Base-by-base conservation (phyloP, 2,113 vertebrate species). In the Puntigrus tetrazona region DNA sequence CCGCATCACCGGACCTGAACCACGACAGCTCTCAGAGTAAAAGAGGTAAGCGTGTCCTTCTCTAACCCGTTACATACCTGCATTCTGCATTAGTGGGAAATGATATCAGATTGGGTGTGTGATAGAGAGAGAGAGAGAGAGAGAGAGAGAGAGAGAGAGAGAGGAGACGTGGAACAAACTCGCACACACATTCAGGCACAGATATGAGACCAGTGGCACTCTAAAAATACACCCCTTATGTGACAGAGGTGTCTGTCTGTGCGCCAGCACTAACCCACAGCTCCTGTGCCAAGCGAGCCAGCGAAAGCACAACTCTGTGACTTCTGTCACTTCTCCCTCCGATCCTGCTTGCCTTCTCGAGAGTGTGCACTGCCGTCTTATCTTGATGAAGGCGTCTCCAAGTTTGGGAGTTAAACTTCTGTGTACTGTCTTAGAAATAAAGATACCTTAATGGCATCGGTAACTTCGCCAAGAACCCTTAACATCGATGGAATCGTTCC, bases 21-120 rank as follows among this genome's bases (percentile, higher is more conserved):
- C 83, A 88, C 16, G 86, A 72, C 88, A 89, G 65, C 88, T 88
- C 72, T 76, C 83, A 87, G 82, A 86, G 87, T 81, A 90, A 85
- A 70, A 91, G 87, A 93, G 93, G 94, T 95, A 89, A 90, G 87
- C 63, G 75, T 34, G 16, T 59, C 11, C 36, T 61, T 45, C 36
- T 5, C 20, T 79, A 29, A 79, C 16, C 38, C 25, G 29, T 63
- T 55, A 25, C 6, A 43, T 45, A 63, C n/a, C 25, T 41, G 22
- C 25, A 38, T 43, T 36, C 25, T 5, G 38, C 57, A 59, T 79
- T 59, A 27, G 1, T 76, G 22, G 9, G 22, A 57, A 38, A 38
- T 78, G 3, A 22, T 76, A 5, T 59, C 75, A 59, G 50, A 36
- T 63, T 41, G 31, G 7, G 63, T 14, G 25, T 29, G 59, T 29